Base-by-base conservation (phyloP, 2,113 vertebrate genomes). In the Thamnophis sirtalis region DNA sequence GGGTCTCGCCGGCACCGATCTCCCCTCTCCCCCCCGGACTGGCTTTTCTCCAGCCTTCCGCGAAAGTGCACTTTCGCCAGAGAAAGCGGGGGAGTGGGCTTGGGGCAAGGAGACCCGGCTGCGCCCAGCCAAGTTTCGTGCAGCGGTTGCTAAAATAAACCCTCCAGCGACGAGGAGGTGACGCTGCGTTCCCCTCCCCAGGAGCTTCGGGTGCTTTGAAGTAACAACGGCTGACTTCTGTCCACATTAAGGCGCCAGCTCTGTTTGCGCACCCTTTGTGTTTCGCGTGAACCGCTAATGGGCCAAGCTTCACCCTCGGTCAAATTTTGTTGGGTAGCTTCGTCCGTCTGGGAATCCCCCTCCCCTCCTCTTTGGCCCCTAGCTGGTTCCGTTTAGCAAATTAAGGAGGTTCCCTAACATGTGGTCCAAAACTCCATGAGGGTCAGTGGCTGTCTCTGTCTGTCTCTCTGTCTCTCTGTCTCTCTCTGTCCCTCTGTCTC, bases 1-100 rank as follows among this genome's bases (percentile, higher is more conserved):
- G 89, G 38, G 95, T 95, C 94, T 95, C 94, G 95, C 95, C 95
- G 95, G 95, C 95, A 95, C 93, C 9, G 9, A 13, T 9, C 21
- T 2, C 43, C 0, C 22, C 19, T 19, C 6, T 22, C 21, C 84
- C 28, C 26, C 4, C 3, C n/a, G n/a, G 9, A 26, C 58, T 60
- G 63, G 63, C 13, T 68, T n/a, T 68, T 50, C 24, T 50, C 5
- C 17, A 51, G 49, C 10, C 4, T 26, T 50, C 22, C 3, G 24
- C 10, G 13, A 24, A 26, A 10, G 4, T 24, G 48, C n/a, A n/a
- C 9, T 22, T 2, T 43, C 22, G 0, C 21, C 9, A 48, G 84
- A 43, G 33, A 43, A 85, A 10, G 19, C 1, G 9, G 38, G 33
- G 84, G 3, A 8, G 73, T 2, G 43, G 84, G 13, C 6, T 73